Percentiles rank a stretch among this genome's conserved stretches.
These are phyloP conservation scores for Petrosia ficiformis DNA, from an alignment of 37 sponge, comb jelly and placozoan genomes.

Conservation along the genomic window DNA sequence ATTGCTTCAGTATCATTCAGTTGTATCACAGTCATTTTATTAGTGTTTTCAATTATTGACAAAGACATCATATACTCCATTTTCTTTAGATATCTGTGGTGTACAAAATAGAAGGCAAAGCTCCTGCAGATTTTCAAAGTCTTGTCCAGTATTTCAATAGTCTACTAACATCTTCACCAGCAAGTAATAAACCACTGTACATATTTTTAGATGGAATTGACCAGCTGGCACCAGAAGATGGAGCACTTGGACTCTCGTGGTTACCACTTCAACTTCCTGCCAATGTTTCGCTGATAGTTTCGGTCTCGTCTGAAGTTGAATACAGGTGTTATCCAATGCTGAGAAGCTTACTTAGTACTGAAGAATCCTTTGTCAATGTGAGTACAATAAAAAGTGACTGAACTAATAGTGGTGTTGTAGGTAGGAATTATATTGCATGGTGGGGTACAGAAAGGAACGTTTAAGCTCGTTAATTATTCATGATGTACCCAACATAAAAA, in stretches of 20 bases:
- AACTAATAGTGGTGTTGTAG: no score
- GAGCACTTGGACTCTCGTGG: conserved; percentile 73
- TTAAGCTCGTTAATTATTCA: no score
- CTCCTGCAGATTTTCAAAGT: conserved; percentile 44
- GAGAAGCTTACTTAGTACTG: conserved; percentile 27
- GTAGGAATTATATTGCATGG: no score
- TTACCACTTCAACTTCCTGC: conserved; percentile 58
- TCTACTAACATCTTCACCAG: conserved; percentile 15
- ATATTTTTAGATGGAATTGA: conserved; percentile 80
- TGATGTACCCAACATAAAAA: not conserved
- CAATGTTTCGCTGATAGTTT: conserved; percentile 74
- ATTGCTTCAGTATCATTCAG: no score
- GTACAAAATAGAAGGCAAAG: not conserved
- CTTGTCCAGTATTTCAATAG: conserved; percentile 12
- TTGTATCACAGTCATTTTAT: no score
- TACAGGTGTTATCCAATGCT: conserved; percentile 58
- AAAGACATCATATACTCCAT: not conserved
- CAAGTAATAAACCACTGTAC: conserved; percentile 32
- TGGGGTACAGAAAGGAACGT: no score
- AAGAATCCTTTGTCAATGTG: conserved; percentile 43
- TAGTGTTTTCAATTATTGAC: not conserved
- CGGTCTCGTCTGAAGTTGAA: conserved; percentile 39
- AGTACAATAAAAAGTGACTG: not conserved
- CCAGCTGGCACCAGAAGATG: conserved; percentile 67
- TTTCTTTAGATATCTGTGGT: conserved; percentile 12